phyloP scores from a whole-genome alignment of 2,113 vertebrate species.

The Hyperoodon ampullatus region DNA sequence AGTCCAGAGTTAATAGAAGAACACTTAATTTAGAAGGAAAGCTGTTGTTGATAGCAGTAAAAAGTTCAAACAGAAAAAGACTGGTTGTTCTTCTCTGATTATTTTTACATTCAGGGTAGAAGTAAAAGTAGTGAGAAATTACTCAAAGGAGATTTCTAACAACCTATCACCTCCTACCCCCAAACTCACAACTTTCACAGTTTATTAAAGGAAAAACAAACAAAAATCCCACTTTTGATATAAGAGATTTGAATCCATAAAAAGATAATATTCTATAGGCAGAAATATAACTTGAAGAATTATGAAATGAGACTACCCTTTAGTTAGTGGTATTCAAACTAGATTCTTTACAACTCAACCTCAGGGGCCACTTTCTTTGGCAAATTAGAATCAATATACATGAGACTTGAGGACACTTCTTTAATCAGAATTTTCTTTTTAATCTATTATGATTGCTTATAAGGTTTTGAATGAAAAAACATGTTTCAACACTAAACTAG shows the following conservation, averaged over 20 bases:
- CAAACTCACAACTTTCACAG: not conserved
- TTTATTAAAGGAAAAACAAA: not conserved
- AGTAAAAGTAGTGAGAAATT: not conserved
- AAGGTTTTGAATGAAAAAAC: not conserved
- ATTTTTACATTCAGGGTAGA: not conserved
- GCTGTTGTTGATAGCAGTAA: not conserved
- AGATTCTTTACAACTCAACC: not conserved
- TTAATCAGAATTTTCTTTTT: not conserved
- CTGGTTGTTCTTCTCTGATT: not conserved
- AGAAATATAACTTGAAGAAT: not conserved
- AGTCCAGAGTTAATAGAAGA: constrained; percentile 31
- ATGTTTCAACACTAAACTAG: not conserved
- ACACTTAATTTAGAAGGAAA: constrained; percentile 2
- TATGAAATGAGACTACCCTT: not conserved
- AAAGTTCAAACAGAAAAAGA: not conserved
- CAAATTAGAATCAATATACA: not conserved
- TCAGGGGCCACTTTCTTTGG: not conserved
- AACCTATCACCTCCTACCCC: not conserved
- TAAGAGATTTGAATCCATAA: not conserved
- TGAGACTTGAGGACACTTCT: not conserved
- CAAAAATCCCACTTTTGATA: not conserved
- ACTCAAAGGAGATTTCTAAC: not conserved
- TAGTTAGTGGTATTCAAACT: not conserved
- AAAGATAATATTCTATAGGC: not conserved
- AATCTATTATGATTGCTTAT: not conserved